Conservation (phyloP, 2,888 invertebrate species). For the Lycia hirtaria region DNA sequence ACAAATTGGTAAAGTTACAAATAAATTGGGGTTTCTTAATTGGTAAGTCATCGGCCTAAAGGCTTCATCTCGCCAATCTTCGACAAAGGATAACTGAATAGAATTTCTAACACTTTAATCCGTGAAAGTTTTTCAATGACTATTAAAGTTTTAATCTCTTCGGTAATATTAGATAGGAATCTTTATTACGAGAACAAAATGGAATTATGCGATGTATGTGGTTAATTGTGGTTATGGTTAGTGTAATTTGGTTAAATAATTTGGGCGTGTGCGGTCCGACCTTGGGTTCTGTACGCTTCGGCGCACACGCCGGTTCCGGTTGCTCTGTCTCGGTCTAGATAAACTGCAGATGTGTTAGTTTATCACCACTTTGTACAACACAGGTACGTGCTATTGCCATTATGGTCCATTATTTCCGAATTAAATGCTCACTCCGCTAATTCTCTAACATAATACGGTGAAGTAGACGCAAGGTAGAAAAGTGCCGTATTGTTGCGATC, state of each 20-base stretch:
- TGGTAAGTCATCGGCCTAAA: constrained; percentile 41
- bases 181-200: constrained; percentile 27
- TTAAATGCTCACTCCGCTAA: constrained; percentile 19
- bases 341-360: constrained; percentile 64
- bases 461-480: constrained; percentile 15
- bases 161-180: constrained; percentile 17
- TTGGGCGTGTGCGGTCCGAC: constrained; percentile 65
- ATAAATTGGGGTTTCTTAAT: constrained; percentile 27
- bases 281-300: constrained; percentile 68
- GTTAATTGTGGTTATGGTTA: constrained; percentile 42
- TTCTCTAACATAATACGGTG: constrained; percentile 28
- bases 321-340: constrained; percentile 69
- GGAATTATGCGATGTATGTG: constrained; percentile 42
- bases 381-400: constrained; percentile 39
- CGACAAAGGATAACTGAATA: constrained; percentile 18
- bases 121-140: constrained; percentile 21
- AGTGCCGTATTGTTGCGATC: constrained; percentile 36
- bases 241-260: constrained; percentile 56
- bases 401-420: constrained; percentile 31
- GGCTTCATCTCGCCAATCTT: constrained; percentile 26
- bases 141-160: constrained; percentile 11
- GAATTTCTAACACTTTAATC: constrained; percentile 19
- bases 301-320: constrained; percentile 71
- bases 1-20: constrained; percentile 4
- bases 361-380: constrained; percentile 48